These are phyloP conservation scores for Cephonodes hylas DNA, from an alignment of 2,888 invertebrate species.

Conservation along the genomic window DNA sequence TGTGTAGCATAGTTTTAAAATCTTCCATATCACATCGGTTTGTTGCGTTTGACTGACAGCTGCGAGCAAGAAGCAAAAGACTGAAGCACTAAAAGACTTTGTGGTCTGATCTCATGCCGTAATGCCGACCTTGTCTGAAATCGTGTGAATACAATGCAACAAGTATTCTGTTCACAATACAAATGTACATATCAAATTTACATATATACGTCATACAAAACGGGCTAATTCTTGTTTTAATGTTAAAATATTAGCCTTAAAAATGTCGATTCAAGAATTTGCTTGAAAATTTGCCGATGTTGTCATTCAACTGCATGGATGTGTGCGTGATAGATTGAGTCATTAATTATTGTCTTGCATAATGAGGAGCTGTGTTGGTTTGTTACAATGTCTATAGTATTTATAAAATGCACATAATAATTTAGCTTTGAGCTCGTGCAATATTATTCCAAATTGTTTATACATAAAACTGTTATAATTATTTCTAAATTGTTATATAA, in stretches of 20 bases:
- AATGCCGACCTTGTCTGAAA: neutral
- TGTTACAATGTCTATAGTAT: constrained; percentile 74
- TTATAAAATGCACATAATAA: constrained; percentile 68
- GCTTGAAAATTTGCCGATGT: neutral
- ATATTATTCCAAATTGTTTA: constrained; percentile 79
- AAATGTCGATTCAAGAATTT: constrained; percentile 7
- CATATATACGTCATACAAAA: neutral
- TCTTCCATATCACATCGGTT: neutral
- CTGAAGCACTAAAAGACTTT: constrained; percentile 9
- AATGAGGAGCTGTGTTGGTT: constrained; percentile 56
- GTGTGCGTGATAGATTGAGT: neutral
- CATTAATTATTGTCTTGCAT: constrained; percentile 9
- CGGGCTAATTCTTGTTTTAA: neutral
- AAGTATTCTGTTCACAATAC: neutral
- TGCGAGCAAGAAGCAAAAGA: constrained; percentile 2
- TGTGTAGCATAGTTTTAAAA: constrained; percentile 8
- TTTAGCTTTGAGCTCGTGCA: constrained; percentile 79
- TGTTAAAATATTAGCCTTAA: neutral
- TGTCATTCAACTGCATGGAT: neutral
- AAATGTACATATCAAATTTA: constrained; percentile 7
- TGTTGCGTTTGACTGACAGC: neutral
- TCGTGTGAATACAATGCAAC: neutral
- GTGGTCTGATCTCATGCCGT: constrained; percentile 10
- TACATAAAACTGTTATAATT: constrained; percentile 70
- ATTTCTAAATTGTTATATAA: constrained; percentile 78